Evolutionary conservation across 2,888 invertebrate species (phyloP).

Genomic region (Ophion obscuratus): DNA sequence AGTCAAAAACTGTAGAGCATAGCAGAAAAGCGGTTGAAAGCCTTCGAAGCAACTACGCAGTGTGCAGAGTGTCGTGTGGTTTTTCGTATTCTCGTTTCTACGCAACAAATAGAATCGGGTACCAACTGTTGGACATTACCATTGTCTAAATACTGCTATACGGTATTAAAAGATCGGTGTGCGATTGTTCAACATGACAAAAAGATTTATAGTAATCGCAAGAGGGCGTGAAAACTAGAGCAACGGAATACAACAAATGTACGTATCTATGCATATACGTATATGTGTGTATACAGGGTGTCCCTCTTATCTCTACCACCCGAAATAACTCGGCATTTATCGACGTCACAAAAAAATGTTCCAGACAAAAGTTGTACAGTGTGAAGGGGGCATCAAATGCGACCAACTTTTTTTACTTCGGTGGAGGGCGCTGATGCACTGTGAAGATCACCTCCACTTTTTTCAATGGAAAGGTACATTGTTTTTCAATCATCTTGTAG

Average conservation of each 20-base stretch:
- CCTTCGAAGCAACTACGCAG: slow-evolving; percentile 80
- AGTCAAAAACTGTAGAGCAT: slow-evolving; percentile 34
- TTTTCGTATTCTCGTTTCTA: slow-evolving; percentile 66
- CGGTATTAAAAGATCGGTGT: slow-evolving; percentile 65
- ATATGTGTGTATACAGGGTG: too few species aligned
- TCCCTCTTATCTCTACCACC: too few species aligned
- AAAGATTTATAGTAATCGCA: slow-evolving; percentile 37
- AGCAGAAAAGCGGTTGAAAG: slow-evolving; percentile 72
- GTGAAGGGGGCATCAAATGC: too few species aligned
- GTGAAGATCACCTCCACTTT: too few species aligned
- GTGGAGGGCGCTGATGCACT: too few species aligned
- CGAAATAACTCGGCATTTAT: too few species aligned
- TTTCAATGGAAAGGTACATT: too few species aligned
- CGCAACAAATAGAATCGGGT: slow-evolving; percentile 76
- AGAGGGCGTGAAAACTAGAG: slow-evolving; percentile 48
- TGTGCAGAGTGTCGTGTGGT: slow-evolving; percentile 63
- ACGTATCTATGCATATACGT: not conserved
- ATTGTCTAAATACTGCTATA: slow-evolving; percentile 82
- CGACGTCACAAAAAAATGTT: too few species aligned
- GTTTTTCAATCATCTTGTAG: too few species aligned
- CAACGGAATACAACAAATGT: slow-evolving; percentile 18
- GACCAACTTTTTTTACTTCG: too few species aligned
- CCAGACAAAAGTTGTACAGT: too few species aligned
- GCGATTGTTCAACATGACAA: slow-evolving; percentile 55
- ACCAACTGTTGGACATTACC: slow-evolving; percentile 84